Percentiles rank a stretch among this genome's conserved stretches.
These are phyloP conservation scores for Sanderia malayensis DNA, from an alignment of 30 jellyfish, hydroid and myxozoan genomes.

Conservation along the genomic window DNA sequence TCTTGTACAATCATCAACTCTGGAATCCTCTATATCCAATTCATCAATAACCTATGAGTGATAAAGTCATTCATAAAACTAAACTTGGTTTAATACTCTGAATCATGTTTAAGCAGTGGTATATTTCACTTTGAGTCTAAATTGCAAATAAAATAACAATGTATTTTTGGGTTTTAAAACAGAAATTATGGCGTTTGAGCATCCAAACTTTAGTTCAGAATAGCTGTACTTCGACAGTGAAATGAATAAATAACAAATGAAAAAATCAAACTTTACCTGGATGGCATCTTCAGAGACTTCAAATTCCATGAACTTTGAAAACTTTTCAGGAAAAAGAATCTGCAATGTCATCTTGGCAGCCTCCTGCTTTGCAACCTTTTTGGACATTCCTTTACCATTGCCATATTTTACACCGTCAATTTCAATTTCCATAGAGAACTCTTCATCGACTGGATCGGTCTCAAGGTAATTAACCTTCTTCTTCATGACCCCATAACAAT, in stretches of 20 bases:
- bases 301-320: constrained; percentile 19
- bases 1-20: constrained; percentile 42
- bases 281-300: constrained; percentile 27
- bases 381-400: constrained; percentile 65
- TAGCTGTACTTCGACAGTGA: background rate
- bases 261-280: constrained; percentile 17
- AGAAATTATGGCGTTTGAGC: background rate
- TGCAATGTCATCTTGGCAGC: constrained; percentile 69
- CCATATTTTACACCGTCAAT: constrained; percentile 74
- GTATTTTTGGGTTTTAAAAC: background rate
- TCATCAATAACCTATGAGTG: constrained; percentile 55
- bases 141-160: too few relatives aligned
- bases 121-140: background rate
- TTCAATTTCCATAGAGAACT: constrained; percentile 50
- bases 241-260: too few relatives aligned
- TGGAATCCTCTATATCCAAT: constrained; percentile 36
- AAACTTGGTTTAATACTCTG: background rate
- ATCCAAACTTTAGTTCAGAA: background rate
- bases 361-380: constrained; percentile 69
- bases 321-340: constrained; percentile 56
- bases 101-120: background rate
- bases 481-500: constrained; percentile 45
- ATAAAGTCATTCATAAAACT: too few relatives aligned
- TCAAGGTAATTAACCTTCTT: constrained; percentile 42
- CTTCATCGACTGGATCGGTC: constrained; percentile 7